Evolutionary conservation across 1,140 invertebrate genomes (phyloP), one percentile per base, ranked within the genome.

Genomic region (Philopotamus ludificatus): DNA sequence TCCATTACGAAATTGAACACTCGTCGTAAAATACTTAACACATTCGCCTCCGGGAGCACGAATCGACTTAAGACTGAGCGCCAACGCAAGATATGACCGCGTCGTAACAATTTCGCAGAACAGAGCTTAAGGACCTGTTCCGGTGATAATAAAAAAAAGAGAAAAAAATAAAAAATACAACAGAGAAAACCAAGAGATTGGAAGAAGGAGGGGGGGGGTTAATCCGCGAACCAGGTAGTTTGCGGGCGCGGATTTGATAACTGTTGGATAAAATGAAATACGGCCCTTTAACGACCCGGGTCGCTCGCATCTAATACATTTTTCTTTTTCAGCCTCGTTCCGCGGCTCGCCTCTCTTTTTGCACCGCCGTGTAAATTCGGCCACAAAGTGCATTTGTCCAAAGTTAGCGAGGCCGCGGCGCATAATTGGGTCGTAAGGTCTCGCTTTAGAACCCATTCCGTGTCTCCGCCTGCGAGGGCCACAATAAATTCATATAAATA

Each of bases 211-310:
- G 20, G 20, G 23, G 1, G 50, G 22, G 22, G 21, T 9, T 49
- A 15, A 49, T 21, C 47, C 22, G 12, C 22, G 16, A 7, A 12
- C 12, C 4, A 12, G 28, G 28, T 34, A 34, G 28, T 34, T 34
- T 21, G 45, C 34, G 44, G 28, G 59, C 63, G 63, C 59, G 63
- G 63, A 44, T 60, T 65, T 65, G 63, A 65, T 65, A 65, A 65
- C 63, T 65, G 63, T 60, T 50, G 54, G 42, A 22, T 28, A 55
- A 26, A 47, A 67, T 67, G 65, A 67, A 67, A 67, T 67, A 67
- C 58, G 65, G 65, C 34, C 60, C 51, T 63, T 67, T 67, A 67
- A 67, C 65, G 65, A 67, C 39, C 65, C 39, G 26, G 63, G 54
- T 39, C 41, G 44, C 25, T 42, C 42, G 53, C 20, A 45, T 65